Base-by-base conservation (phyloP, 2,888 invertebrate genomes). In the Amphimallon solstitiale region DNA sequence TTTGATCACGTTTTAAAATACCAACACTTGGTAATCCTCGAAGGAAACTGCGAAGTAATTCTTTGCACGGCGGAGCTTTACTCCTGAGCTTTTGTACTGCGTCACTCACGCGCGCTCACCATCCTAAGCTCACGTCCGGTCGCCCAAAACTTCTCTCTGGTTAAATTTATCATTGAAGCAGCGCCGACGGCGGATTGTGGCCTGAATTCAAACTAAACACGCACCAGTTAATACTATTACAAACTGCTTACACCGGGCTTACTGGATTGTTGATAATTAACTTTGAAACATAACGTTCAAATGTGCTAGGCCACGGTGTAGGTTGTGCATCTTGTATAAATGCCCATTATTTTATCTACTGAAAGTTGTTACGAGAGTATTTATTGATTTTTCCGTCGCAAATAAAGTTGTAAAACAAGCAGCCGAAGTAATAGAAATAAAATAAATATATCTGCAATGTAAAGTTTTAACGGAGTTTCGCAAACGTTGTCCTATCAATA, bases 1-100 rank as follows among this genome's bases (percentile, higher is more conserved):
- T 71, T 70, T 65, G 71, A 70, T 70, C 68, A 68, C 68, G 69
- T 69, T 69, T 71, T 72, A 71, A 71, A 72, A 71, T 69, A 72
- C 71, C 70, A 70, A 59, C 68, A 64, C 67, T 51, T 49, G 56
- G 68, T 71, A 70, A 69, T 70, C 72, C 66, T 67, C 59, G 38
- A 51, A 65, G 70, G 65, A 71, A 71, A 70, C 69, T 70, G 67
- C 68, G 67, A 71, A 71, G 71, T 71, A 71, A 71, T 71, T 71
- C 71, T 70, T 71, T 67, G 71, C 71, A 71, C 71, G 71, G 65
- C 65, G 69, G 60, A 68, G 71, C 71, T 70, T 71, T 69, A 70
- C 67, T 69, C 63, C 52, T 68, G 65, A 71, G 71, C 71, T 71
- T 71, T 71, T 68, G 70, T 68, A 65, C 52, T 70, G 68, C 71